These are phyloP conservation scores for Crossaster papposus DNA, from an alignment of 53 echinoderm and acorn worm species.

Conservation along the genomic window DNA sequence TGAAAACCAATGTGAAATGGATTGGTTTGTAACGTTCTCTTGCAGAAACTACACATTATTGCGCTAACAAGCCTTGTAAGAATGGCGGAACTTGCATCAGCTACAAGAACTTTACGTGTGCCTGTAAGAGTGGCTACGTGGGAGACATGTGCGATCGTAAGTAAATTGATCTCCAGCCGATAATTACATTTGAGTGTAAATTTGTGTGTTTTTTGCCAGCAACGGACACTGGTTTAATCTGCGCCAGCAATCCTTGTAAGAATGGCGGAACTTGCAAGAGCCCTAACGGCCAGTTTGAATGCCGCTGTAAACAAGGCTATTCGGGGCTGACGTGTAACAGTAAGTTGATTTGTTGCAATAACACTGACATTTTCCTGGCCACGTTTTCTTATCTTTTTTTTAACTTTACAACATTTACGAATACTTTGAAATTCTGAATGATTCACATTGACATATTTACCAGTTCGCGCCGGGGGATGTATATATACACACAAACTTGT, in stretches of 20 bases:
- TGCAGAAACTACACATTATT: not conserved
- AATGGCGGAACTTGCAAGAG: constrained; percentile 15
- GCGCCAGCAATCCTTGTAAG: not conserved
- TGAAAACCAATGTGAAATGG: not conserved
- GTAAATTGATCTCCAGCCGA: not conserved
- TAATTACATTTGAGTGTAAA: not conserved
- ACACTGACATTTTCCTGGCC: too few species aligned
- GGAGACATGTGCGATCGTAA: constrained; percentile 29
- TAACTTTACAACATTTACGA: too few species aligned
- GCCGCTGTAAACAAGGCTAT: not conserved
- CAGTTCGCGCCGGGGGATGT: too few species aligned
- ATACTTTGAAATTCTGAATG: too few species aligned
- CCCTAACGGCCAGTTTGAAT: not conserved
- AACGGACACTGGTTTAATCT: not conserved
- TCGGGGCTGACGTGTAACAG: not conserved
- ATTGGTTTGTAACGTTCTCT: not conserved
- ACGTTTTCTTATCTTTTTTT: too few species aligned
- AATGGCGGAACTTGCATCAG: constrained; percentile 27
- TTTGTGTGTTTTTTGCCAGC: not conserved
- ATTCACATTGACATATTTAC: too few species aligned
- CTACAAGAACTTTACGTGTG: not conserved
- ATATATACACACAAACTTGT: too few species aligned
- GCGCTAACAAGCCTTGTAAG: not conserved
- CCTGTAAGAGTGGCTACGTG: not conserved
- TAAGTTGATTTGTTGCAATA: not conserved